These are phyloP conservation scores for Heliconius nattereri DNA, from an alignment of 1,140 invertebrate species.

Conservation along the genomic window DNA sequence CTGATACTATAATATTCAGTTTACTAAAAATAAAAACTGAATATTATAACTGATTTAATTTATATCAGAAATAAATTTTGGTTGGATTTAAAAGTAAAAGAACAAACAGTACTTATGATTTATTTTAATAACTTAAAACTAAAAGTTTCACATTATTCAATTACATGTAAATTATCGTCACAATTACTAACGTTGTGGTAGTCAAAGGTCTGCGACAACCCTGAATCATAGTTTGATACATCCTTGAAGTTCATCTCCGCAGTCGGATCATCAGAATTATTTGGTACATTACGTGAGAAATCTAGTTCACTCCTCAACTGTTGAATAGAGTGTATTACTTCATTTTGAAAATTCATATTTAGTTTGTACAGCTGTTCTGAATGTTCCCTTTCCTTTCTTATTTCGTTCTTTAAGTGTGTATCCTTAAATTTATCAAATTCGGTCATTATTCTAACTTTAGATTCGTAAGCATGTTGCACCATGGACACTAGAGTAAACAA, in stretches of 20 bases:
- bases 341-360: constrained; percentile 76
- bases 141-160: not conserved
- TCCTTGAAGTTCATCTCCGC: constrained; percentile 47
- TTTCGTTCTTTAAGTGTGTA: constrained; percentile 65
- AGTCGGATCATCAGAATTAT: constrained; percentile 51
- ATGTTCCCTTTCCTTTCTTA: constrained; percentile 71
- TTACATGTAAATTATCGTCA: constrained; percentile 13
- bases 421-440: constrained; percentile 76
- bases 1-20: no score
- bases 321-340: constrained; percentile 72
- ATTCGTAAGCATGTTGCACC: constrained; percentile 75
- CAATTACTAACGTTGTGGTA: constrained; percentile 21
- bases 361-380: constrained; percentile 74
- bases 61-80: no score
- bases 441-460: constrained; percentile 72
- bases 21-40: no score
- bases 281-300: constrained; percentile 57
- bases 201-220: constrained; percentile 20
- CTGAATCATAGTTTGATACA: constrained; percentile 42
- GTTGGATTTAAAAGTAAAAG: constrained; percentile 6
- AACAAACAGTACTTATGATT: constrained; percentile 15
- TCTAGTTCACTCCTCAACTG: constrained; percentile 71
- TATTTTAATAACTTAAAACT: constrained; percentile 20
- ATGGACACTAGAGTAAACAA: constrained; percentile 70
- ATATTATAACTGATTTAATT: no score